Percentiles rank a stretch among this genome's conserved stretches.
These are phyloP conservation scores for Pseudococcus viburni DNA, from an alignment of 2,888 invertebrate species.

Conservation along the genomic window DNA sequence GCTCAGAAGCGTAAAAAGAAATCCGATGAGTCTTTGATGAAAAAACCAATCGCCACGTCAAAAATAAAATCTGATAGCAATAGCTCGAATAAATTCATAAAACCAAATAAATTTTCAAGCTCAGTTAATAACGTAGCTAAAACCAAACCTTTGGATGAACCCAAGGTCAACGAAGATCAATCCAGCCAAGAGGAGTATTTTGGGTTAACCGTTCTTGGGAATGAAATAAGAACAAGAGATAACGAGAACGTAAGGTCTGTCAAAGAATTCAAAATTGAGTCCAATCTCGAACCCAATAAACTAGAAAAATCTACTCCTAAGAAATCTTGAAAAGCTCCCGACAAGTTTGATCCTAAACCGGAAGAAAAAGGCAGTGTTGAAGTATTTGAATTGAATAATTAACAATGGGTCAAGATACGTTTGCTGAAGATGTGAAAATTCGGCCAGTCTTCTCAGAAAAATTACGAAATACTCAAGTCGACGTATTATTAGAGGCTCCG, in stretches of 20 bases:
- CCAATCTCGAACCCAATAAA: background rate
- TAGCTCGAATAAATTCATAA: too few relatives aligned
- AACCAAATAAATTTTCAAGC: too few relatives aligned
- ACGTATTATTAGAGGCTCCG: too few relatives aligned
- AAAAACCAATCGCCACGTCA: too few relatives aligned
- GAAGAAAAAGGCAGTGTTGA: constrained; percentile 62
- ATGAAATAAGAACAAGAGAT: constrained; percentile 49
- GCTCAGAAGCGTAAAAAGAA: constrained; percentile 5
- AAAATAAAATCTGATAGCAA: background rate
- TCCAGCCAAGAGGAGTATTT: too few relatives aligned
- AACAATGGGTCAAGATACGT: constrained; percentile 75
- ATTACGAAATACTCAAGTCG: constrained; percentile 75
- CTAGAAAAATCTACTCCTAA: background rate
- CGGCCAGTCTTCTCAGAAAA: constrained; percentile 78
- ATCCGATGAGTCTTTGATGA: background rate
- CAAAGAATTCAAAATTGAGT: background rate
- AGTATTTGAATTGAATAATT: constrained; percentile 74
- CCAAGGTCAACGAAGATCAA: background rate
- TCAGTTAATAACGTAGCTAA: background rate
- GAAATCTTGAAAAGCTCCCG: constrained; percentile 19
- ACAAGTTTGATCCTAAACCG: background rate
- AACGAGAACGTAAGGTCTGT: background rate
- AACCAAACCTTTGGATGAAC: constrained; percentile 28
- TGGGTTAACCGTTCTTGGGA: constrained; percentile 41
- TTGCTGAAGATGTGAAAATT: constrained; percentile 70